Evolutionary conservation across 2,797 vertebrate genomes (phyloP), one percentile per base, ranked within the genome.

Genomic region (Mormyrus proboscirostris): DNA sequence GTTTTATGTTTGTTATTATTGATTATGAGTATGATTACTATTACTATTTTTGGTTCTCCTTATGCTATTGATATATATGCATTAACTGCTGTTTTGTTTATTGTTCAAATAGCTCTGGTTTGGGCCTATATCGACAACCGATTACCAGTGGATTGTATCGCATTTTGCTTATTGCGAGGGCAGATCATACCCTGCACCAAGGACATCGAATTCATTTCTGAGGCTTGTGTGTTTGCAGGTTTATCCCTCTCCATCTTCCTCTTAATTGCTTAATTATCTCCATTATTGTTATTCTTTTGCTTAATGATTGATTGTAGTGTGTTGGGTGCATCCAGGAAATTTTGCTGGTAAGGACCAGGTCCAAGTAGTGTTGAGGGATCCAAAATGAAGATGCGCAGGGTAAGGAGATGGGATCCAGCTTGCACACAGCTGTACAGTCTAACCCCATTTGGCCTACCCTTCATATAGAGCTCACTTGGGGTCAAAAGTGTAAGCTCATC

Each of bases 11-110:
- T 49, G 94, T 91, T 93, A 91, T 88, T 91, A 92, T 79, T 95
- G 93, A 96, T 95, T 91, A 95, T 95, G 94, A 96, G 93, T 92
- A 96, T 96, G 95, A 94, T 95, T 95, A 95, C 95, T 95, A 93
- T 92, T 93, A 95, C 95, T 93, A 96, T 95, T 95, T 94, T 93
- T 94, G 95, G 84, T 95, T 94, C 95, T 95, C 94, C 79, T 96
- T 96, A 96, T 95, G 94, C 95, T 96, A 97, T 96, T 95, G 94
- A 96, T 96, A 96, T 95, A 95, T 96, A 96, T 93, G 94, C 94
- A 95, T 96, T 96, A 95, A 95, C 95, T 96, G 92, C 90, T 88
- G 95, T 93, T 95, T 94, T 95, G 95, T 95, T 65, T 55, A 76
- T 79, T 87, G 47, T 89, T 85, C 65, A 87, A 41, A 87, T 86